Conservation (phyloP, 2,888 invertebrate species). For the Acutogordius australiensis region DNA sequence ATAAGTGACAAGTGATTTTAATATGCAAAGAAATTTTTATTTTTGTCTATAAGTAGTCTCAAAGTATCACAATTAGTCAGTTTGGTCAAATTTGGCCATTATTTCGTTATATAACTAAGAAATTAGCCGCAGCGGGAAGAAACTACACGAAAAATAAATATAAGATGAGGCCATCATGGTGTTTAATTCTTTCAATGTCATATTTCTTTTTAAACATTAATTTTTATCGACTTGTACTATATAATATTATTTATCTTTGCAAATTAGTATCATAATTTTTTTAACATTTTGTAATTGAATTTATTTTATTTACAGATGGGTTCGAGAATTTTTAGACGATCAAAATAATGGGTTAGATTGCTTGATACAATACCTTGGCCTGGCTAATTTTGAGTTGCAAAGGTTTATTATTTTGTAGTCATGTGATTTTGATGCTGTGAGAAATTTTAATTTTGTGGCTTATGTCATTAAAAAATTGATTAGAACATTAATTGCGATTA, state of each 20-base stretch:
- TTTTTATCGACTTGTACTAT: too few species aligned
- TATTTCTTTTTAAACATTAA: background rate
- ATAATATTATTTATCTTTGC: background rate
- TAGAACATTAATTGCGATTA: background rate
- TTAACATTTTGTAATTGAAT: conserved; percentile 9
- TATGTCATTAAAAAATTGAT: background rate
- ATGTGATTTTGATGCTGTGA: too few species aligned
- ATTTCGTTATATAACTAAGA: too few species aligned
- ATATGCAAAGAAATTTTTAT: too few species aligned
- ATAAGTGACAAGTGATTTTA: too few species aligned
- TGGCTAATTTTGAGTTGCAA: conserved; percentile 15
- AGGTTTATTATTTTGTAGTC: background rate
- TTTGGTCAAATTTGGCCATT: too few species aligned
- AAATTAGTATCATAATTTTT: background rate
- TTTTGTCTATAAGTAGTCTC: too few species aligned
- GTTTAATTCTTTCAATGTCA: too few species aligned
- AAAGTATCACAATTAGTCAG: too few species aligned
- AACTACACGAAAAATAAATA: too few species aligned
- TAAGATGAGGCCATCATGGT: too few species aligned
- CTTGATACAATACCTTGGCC: conserved; percentile 72
- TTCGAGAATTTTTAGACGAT: conserved; percentile 79
- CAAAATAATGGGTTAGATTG: conserved; percentile 82
- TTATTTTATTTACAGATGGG: conserved; percentile 46
- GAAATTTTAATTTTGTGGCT: background rate
- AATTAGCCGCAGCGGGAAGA: too few species aligned